Evolutionary conservation across 1,140 invertebrate genomes (phyloP).

Genomic region (Brachionus asplanchnoidis): DNA sequence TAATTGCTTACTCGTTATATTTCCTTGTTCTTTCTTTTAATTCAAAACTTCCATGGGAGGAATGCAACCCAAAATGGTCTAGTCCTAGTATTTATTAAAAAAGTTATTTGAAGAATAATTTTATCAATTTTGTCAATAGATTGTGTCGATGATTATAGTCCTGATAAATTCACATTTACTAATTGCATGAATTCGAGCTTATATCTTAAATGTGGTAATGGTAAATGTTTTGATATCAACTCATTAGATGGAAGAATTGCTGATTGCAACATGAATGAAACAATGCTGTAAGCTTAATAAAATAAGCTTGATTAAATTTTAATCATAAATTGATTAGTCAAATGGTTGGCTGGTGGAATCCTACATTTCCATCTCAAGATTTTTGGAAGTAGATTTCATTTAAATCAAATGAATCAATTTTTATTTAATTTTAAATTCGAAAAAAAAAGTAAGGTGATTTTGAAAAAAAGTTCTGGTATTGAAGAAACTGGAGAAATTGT

Average conservation of each 20-base stretch:
- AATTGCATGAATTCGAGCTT: neutral
- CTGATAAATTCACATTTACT: slow-evolving; percentile 24
- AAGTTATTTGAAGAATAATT: neutral
- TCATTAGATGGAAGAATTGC: neutral
- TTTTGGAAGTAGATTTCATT: slow-evolving; percentile 19
- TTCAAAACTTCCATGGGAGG: slow-evolving; percentile 71
- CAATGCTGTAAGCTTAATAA: neutral
- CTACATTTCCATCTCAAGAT: slow-evolving; percentile 52
- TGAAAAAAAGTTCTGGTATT: slow-evolving; percentile 40
- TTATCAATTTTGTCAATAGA: neutral
- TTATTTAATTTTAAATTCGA: neutral
- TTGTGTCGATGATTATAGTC: slow-evolving; percentile 39
- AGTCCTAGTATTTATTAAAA: slow-evolving; percentile 55
- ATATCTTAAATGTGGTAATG: slow-evolving; percentile 22
- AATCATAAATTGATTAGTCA: neutral
- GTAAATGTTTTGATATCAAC: neutral
- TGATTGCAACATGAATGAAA: slow-evolving; percentile 10
- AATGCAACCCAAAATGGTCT: slow-evolving; percentile 72
- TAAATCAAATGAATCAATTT: too few relatives aligned
- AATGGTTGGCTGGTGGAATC: slow-evolving; percentile 5
- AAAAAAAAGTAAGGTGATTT: slow-evolving; percentile 48
- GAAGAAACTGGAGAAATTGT: slow-evolving; percentile 35
- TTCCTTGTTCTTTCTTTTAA: slow-evolving; percentile 81
- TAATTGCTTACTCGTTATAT: slow-evolving; percentile 87
- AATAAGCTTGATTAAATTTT: neutral